Base-by-base conservation (phyloP, 1,140 invertebrate species). In the Ladona fulva region DNA sequence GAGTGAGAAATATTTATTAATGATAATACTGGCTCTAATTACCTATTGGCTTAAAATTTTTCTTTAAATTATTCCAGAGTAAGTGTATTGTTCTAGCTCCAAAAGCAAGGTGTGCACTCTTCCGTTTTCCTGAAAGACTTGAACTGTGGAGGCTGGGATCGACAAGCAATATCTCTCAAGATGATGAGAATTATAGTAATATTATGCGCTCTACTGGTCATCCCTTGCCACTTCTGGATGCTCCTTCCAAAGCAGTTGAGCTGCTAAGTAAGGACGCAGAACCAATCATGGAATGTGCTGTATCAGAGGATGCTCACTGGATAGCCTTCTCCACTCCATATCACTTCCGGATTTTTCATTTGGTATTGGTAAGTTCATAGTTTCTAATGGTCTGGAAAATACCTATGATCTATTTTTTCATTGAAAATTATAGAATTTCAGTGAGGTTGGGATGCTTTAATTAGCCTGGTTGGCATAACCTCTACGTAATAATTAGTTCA, bases 301-400 rank as follows among this genome's bases (percentile, higher is more conserved):
- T 95, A 7, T 93, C 91, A 11, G 87, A 87, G 0, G 87, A 91
- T 82, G 90, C 90, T 1, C 87, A 89, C 77, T 89, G 89, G 82
- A 88, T 96, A 25, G 89, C 91, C 14, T 94, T 94, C 83, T 92
- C 92, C 0, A 94, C 93, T 0, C 85, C 89, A 29, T 86, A 83
- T 73, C 85, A 89, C 59, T 81, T 94, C 22, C 88, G 91, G 78
- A 84, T 95, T 42, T 92, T 92, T 81, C 88, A 89, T 80, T 89
- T 94, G 79, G 86, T 88, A 73, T 83, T 88, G 73, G 86, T 87
- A 37, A 83, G 86, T 74, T 83, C 1, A 37, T 37, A n/a, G n/a
- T n/a, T n/a, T n/a, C n/a, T n/a, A n/a, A n/a, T n/a, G n/a, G n/a
- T n/a, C n/a, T n/a, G n/a, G n/a, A n/a, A n/a, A n/a, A n/a, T n/a